Evolutionary conservation across 2,113 vertebrate species (phyloP).

Genomic region (Hylia prasina): DNA sequence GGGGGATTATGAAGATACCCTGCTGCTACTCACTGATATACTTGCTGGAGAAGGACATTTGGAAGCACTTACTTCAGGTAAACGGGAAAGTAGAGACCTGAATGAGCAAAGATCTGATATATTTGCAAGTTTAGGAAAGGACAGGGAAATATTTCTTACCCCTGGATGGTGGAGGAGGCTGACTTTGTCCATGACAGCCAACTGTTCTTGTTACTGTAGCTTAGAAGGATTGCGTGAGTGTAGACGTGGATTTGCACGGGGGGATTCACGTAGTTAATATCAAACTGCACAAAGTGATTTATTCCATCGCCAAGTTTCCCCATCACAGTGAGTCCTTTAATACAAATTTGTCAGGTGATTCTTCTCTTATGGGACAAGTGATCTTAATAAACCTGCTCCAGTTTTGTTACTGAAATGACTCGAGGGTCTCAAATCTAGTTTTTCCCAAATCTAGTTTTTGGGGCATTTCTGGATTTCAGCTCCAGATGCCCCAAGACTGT

Average conservation of each 20-base stretch:
- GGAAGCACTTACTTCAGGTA: neutral
- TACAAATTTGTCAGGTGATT: neutral
- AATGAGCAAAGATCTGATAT: neutral
- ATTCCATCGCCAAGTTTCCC: conserved; percentile 22
- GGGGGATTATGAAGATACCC: neutral
- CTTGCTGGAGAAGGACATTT: neutral
- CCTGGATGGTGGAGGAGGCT: neutral
- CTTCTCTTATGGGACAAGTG: neutral
- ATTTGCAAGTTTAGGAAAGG: neutral
- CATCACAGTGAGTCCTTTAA: conserved; percentile 55
- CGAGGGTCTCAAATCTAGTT: neutral
- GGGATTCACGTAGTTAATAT: conserved; percentile 34
- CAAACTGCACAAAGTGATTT: conserved; percentile 43
- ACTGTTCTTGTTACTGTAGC: neutral
- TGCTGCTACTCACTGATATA: neutral
- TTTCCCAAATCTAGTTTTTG: neutral
- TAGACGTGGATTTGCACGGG: neutral
- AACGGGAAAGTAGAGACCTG: neutral
- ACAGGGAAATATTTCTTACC: neutral
- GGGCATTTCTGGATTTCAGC: neutral
- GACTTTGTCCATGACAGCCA: neutral
- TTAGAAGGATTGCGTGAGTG: neutral
- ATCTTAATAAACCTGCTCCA: neutral
- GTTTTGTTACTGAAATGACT: neutral
- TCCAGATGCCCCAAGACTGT: neutral